Evolutionary conservation across 2,113 vertebrate species (phyloP), one percentile per base, ranked within the genome.

Genomic region (Columbina picui): DNA sequence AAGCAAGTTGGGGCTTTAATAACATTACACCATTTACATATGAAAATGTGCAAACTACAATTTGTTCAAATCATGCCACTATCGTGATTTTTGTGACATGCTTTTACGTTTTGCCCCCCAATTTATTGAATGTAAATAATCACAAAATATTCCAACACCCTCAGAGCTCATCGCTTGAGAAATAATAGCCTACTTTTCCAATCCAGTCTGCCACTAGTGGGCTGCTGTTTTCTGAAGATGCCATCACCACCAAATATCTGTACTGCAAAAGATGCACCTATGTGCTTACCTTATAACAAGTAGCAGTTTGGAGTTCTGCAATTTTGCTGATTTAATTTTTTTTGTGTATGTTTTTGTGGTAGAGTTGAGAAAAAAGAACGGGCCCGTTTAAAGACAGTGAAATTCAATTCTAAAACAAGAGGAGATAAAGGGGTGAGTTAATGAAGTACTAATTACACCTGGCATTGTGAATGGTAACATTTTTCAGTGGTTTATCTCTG

Each of bases 311-410:
- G 79, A 52, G 19, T 69, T 79, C 20, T 64, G 27, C 16, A 49
- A 39, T 68, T 52, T 52, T 85, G 49, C 63, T 61, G 41, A 93
- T 85, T 83, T 59, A 53, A 52, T 20, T 41, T 43, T 61, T 92
- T 83, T 69, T 87, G 23, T 87, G 3, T 80, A 6, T 84, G 30
- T 65, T 96, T 93, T 93, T 60, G 45, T 84, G 55, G 49, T 96
- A 99, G 99, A 90, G 99, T 99, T 83, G 99, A 99, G 97, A 99
- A 99, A 97, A 99, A 99, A 95, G 99, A 99, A 96, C 87, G 99
- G 92, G 99, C 99, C 7, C 97, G 99, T 21, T 98, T 99, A 98
- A 99, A 99, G 98, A 99, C 99, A 2, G 99, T 99, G 93, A 99
- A 99, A 97, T 99, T 99, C 94, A 99, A 99, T 97, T 98, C 99